These are phyloP conservation scores for Nephrotoma appendiculata DNA, from an alignment of 2,888 invertebrate genomes.

Conservation along the genomic window DNA sequence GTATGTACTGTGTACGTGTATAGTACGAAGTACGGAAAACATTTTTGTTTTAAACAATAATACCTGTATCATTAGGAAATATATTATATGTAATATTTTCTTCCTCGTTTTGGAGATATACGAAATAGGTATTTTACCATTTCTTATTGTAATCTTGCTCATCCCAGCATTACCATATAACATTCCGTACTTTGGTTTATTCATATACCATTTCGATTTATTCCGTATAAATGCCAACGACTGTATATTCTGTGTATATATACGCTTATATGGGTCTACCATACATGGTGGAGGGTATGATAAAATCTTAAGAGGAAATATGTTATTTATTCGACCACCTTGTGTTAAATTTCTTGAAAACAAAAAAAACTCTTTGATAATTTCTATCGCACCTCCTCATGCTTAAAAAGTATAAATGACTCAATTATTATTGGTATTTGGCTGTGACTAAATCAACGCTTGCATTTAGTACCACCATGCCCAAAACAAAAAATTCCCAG, in stretches of 20 bases:
- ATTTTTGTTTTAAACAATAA: background rate
- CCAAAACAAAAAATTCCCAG: background rate
- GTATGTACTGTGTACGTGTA: background rate
- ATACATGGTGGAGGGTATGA: background rate
- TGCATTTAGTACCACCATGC: background rate
- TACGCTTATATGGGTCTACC: background rate
- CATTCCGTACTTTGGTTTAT: background rate
- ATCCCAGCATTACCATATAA: background rate
- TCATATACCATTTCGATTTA: background rate
- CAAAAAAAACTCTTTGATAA: background rate
- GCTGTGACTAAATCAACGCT: background rate
- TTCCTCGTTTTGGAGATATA: background rate
- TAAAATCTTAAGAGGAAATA: background rate
- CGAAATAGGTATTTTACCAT: background rate
- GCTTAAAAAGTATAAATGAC: background rate
- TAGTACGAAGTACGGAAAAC: background rate
- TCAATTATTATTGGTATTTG: background rate
- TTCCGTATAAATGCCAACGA: background rate
- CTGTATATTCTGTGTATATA: background rate
- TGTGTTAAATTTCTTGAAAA: background rate
- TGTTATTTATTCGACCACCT: background rate
- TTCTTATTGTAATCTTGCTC: background rate
- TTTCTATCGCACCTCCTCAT: background rate
- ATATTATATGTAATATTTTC: background rate
- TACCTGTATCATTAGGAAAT: background rate